Evolutionary conservation across 2,113 vertebrate species (phyloP).

Genomic region (Gambusia affinis): DNA sequence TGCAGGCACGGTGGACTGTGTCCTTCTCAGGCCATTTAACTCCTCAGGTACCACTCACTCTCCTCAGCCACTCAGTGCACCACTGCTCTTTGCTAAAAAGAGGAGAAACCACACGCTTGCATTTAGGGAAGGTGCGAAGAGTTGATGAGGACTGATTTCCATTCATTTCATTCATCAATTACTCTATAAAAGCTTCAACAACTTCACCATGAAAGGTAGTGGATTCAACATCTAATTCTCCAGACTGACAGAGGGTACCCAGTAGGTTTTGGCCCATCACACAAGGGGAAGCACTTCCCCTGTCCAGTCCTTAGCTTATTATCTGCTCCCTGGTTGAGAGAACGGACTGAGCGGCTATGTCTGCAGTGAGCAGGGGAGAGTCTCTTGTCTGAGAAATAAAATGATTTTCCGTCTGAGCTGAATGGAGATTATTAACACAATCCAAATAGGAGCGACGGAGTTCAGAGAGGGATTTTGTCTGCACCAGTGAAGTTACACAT

Average conservation of each 20-base stretch:
- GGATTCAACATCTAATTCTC: conserved; percentile 62
- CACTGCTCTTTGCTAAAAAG: conserved; percentile 40
- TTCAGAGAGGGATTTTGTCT: conserved; percentile 12
- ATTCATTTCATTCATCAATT: conserved; percentile 77
- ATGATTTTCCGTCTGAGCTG: conserved; percentile 21
- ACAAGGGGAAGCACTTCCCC: conserved; percentile 15
- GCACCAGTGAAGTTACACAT: conserved; percentile 20
- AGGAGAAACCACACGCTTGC: conserved; percentile 12
- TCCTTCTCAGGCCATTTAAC: conserved; percentile 75
- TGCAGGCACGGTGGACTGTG: conserved; percentile 52
- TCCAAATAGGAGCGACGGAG: conserved; percentile 4
- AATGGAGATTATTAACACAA: conserved; percentile 35
- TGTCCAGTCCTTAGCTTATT: conserved; percentile 36
- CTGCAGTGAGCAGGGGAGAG: conserved; percentile 41
- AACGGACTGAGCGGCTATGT: conserved; percentile 10
- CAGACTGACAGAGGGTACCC: conserved; percentile 21
- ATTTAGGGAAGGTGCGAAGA: conserved; percentile 39
- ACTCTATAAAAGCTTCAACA: conserved; percentile 72
- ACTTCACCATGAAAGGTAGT: conserved; percentile 55
- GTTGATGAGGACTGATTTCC: conserved; percentile 72
- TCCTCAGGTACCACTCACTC: conserved; percentile 59
- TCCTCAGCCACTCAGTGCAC: conserved; percentile 44
- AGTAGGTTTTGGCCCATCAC: conserved; percentile 49
- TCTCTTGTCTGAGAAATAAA: conserved; percentile 38
- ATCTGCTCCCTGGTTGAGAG: conserved; percentile 42